Conservation (phyloP, 2,888 invertebrate species). For the Alentia gelatinosa region DNA sequence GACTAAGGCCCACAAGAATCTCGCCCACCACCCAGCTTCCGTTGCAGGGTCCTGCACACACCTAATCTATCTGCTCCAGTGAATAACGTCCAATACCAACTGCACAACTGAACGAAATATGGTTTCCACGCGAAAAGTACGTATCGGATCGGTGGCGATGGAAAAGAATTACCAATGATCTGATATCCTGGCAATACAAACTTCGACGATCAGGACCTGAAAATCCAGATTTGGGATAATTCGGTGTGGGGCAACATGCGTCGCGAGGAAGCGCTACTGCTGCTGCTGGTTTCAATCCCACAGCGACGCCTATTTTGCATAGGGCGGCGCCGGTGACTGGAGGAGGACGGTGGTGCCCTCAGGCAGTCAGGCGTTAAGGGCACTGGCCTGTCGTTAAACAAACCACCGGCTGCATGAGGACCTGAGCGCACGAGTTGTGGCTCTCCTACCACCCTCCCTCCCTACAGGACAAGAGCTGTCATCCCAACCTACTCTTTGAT, state of each 20-base stretch:
- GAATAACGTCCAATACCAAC: too few species aligned
- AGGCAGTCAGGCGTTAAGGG: background rate
- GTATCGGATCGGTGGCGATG: too few species aligned
- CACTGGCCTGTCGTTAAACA: background rate
- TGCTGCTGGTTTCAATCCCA: background rate
- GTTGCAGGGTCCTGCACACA: too few species aligned
- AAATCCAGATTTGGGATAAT: background rate
- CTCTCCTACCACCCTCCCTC: background rate
- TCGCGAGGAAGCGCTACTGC: background rate
- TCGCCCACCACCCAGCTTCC: too few species aligned
- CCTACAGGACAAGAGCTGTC: background rate
- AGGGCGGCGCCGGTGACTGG: background rate
- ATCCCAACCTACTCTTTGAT: background rate
- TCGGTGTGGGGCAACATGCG: background rate
- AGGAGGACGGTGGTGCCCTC: background rate
- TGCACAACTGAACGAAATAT: too few species aligned
- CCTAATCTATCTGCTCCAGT: too few species aligned
- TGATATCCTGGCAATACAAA: too few species aligned
- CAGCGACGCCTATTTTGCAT: background rate
- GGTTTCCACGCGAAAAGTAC: too few species aligned
- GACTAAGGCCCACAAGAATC: too few species aligned
- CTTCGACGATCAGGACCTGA: too few species aligned
- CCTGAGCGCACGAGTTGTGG: background rate
- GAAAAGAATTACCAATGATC: too few species aligned
- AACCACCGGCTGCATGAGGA: background rate